Percentiles rank a stretch among this genome's conserved stretches.
Conservation (phyloP, 2,113 vertebrate species). For the Siphamia tubifer region DNA sequence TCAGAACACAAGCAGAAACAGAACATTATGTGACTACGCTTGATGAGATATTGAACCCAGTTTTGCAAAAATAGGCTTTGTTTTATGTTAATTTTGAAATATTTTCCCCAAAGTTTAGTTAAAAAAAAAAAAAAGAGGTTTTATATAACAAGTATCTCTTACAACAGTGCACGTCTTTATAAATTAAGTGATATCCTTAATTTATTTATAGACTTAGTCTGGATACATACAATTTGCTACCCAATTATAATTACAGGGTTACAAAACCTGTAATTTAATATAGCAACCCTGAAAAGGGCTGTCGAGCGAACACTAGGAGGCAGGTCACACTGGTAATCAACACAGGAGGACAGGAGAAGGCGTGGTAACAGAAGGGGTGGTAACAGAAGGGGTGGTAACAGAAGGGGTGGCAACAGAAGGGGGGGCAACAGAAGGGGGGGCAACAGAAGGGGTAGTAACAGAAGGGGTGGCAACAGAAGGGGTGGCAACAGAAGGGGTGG, state of each 20-base stretch:
- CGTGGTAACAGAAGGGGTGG: neutral
- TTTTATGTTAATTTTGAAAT: constrained; percentile 1
- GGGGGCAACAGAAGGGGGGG: too few species aligned
- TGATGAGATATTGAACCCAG: neutral
- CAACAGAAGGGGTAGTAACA: neutral
- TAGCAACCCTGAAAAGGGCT: neutral
- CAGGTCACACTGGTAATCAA: constrained; percentile 37
- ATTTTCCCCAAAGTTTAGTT: neutral
- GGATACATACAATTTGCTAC: neutral
- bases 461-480: neutral
- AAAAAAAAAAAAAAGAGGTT: neutral
- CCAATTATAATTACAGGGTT: neutral
- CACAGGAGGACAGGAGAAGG: neutral
- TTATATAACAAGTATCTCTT: neutral
- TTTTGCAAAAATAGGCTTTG: neutral
- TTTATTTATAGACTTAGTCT: neutral
- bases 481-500: too few species aligned
- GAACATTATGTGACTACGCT: neutral
- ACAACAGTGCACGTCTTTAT: neutral
- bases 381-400: too few species aligned
- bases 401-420: too few species aligned
- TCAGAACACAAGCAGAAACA: neutral
- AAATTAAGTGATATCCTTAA: neutral
- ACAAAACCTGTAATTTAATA: constrained; percentile 20
- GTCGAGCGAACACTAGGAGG: constrained; percentile 50